Base-by-base conservation (phyloP, 1,140 invertebrate species). In the Drosophila cardini region DNA sequence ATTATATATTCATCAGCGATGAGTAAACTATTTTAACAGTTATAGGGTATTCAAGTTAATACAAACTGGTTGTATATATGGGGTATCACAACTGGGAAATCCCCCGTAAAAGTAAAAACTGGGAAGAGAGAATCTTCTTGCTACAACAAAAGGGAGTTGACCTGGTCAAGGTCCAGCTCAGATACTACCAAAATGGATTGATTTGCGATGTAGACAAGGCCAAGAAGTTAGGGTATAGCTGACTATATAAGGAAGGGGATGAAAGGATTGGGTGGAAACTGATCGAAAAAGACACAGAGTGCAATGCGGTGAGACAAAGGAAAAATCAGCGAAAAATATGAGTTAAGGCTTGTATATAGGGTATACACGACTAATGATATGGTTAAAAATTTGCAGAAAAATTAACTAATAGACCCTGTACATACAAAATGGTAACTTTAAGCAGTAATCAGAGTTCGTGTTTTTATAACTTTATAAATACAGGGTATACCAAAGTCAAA, bases 261-360 rank as follows among this genome's bases (percentile, higher is more conserved):
- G 2, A 38, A 11, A 10, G 36, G 1, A 38, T 4, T 4, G 32
- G 36, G 9, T 8, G 1, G 26, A 26, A 40, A n/a, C 0, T 13
- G 3, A 18, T 8, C 3, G 26, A 11, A 40, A 40, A 3, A n/a
- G 3, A 40, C 26, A 11, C 21, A 21, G 26, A 52, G 15, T 16
- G 15, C 9, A 5, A 42, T 21, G 15, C 40, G 38, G 9, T 46
- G 45, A 69, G 62, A 80, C 78, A 81, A 80, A 76, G 63, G 56
- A 76, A 81, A 80, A 81, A 81, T 64, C 58, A 77, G 72, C 6
- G 60, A 81, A 78, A 81, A 81, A 81, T 70, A 74, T 81, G 74
- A 81, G 74, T 50, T 74, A 65, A 77, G 78, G 21, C 4, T 26
- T 50, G 0, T 40, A 13, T 4, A 40, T 3, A 13, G 60, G 50